phyloP scores from a whole-genome alignment of 2,113 vertebrate genomes.

The Hemiscyllium ocellatum region DNA sequence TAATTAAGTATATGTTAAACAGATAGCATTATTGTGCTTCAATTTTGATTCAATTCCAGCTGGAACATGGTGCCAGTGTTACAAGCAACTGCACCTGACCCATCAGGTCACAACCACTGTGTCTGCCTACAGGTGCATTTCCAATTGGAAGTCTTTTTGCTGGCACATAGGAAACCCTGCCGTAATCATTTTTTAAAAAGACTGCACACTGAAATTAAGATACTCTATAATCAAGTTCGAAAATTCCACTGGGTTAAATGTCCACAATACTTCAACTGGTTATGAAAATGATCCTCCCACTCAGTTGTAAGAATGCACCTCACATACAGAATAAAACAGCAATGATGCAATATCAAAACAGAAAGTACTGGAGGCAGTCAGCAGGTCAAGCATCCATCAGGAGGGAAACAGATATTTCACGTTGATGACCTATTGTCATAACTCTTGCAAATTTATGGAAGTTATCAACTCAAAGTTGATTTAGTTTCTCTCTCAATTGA shows the following conservation, averaged over 20 bases:
- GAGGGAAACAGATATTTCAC: not conserved
- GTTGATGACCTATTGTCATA: not conserved
- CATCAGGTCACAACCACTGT: not conserved
- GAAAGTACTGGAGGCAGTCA: not conserved
- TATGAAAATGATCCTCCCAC: constrained; percentile 5
- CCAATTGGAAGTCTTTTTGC: constrained; percentile 6
- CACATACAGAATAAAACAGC: not conserved
- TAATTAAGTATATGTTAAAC: constrained; percentile 25
- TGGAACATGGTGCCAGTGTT: not conserved
- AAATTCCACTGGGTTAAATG: constrained; percentile 27
- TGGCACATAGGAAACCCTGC: constrained; percentile 1
- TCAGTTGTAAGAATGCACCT: not conserved
- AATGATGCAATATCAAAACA: not conserved
- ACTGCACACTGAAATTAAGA: constrained; percentile 9
- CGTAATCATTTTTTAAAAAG: not conserved
- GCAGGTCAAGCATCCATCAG: not conserved
- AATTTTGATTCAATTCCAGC: constrained; percentile 28
- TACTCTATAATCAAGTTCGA: constrained; percentile 16
- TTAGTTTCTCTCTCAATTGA: too few relatives aligned
- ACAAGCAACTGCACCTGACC: not conserved
- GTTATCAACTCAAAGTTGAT: too few relatives aligned
- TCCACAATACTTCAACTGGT: not conserved
- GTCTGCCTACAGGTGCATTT: constrained; percentile 7
- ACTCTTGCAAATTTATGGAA: too few relatives aligned
- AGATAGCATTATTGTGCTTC: constrained; percentile 23